These are phyloP conservation scores for Diachasma alloeum DNA, from an alignment of 1,140 invertebrate genomes.

Conservation along the genomic window DNA sequence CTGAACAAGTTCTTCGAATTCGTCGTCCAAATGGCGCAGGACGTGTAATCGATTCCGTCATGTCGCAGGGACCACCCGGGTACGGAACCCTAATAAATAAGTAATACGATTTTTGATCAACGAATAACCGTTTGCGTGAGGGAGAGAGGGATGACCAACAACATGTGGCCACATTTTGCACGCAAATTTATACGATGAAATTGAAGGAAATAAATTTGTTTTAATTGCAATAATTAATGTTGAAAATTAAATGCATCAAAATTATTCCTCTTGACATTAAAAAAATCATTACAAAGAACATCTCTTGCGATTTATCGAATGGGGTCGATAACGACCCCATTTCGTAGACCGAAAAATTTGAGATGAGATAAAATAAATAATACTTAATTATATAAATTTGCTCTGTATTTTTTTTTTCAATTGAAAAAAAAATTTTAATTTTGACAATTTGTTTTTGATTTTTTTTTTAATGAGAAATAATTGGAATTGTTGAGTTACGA, in stretches of 20 bases:
- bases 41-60: slow-evolving; percentile 65
- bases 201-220: background rate
- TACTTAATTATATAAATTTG: no score
- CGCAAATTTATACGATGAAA: background rate
- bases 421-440: background rate
- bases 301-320: no score
- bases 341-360: no score
- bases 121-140: background rate
- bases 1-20: background rate
- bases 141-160: background rate
- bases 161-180: background rate
- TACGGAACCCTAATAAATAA: slow-evolving; percentile 63
- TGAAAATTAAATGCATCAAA: background rate
- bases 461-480: background rate
- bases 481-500: background rate
- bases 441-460: background rate
- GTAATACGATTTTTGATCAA: slow-evolving; percentile 47
- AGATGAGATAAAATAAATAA: no score
- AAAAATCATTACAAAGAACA: no score
- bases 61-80: slow-evolving; percentile 63
- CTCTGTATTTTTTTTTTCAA: no score
- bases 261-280: no score
- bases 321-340: no score
- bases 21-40: background rate
- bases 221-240: slow-evolving; percentile 1